Base-by-base conservation (phyloP, 2,888 invertebrate species). In the Empis livida region DNA sequence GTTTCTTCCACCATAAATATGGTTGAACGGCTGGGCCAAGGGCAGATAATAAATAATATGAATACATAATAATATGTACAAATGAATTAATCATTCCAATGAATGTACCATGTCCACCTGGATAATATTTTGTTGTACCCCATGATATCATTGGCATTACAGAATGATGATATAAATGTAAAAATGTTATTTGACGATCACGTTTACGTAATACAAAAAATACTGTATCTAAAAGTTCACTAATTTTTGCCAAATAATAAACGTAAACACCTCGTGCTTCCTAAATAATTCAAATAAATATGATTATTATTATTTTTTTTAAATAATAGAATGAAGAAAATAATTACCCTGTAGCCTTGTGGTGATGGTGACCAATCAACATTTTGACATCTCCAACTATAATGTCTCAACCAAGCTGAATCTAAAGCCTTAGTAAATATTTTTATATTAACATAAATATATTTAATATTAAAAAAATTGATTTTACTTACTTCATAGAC, bases 181-280 rank as follows among this genome's bases (percentile, higher is more conserved):
- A 78, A 64, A 90, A 88, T 1, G 89, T 85, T 44, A 94, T 82
- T 71, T 95, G 94, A 9, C 79, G 78, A 54, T 88, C 80, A 61
- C 93, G 94, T 72, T 95, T 95, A 45, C 94, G 77, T 58, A 94
- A 73, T 15, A 94, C 87, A 70, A 95, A 95, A 75, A 94, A 94
- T 17, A 93, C 80, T 1, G 93, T 93, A 62, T 94, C 93, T 44
- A 92, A 74, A 5, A 94, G 78, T 65, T 94, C 94, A 1, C 88
- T 81, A 53, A 93, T 81, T 72, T 94, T 94, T 47, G 90, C 88
- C 56, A 92, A 65, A 66, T 87, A 91, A 64, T 92, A 94, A 59
- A 83, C 74, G 73, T 91, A 89, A 42, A 88, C 86, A 9, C 82
- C 84, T 58, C 79, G 73, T 0, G 73, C 82, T 63, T 75, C 76